These are phyloP conservation scores for Pandemis cinnamomeana DNA, from an alignment of 2,888 invertebrate genomes.

Conservation along the genomic window DNA sequence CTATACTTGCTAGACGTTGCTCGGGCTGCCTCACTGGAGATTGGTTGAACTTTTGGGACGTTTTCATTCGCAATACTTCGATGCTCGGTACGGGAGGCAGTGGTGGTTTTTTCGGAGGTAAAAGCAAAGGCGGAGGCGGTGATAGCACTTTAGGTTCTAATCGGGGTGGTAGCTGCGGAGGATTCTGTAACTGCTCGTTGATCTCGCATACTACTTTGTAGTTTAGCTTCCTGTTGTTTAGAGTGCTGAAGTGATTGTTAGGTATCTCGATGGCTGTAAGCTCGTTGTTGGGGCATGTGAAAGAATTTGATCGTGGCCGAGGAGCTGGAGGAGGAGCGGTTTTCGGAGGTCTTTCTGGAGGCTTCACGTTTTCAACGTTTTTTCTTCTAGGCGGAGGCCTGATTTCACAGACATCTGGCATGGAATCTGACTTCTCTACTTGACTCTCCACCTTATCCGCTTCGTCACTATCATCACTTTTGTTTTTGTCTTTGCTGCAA, in stretches of 20 bases:
- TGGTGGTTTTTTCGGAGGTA: slow-evolving; percentile 89
- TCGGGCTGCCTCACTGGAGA: slow-evolving; percentile 75
- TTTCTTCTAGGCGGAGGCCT: slow-evolving; percentile 87
- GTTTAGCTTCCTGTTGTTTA: slow-evolving; percentile 76
- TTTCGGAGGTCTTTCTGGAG: slow-evolving; percentile 89
- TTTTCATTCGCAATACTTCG: slow-evolving; percentile 85
- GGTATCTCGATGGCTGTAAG: slow-evolving; percentile 74
- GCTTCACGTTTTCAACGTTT: slow-evolving; percentile 81
- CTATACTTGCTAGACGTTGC: slow-evolving; percentile 85
- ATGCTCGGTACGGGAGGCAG: slow-evolving; percentile 88
- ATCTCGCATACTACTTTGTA: slow-evolving; percentile 78
- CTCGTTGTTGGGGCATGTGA: slow-evolving; percentile 77
- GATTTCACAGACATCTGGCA: slow-evolving; percentile 81
- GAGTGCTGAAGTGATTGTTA: slow-evolving; percentile 75
- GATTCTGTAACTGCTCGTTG: slow-evolving; percentile 71
- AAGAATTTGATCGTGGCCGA: slow-evolving; percentile 84
- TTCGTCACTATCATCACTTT: slow-evolving; percentile 80
- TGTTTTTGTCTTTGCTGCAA: slow-evolving; percentile 86
- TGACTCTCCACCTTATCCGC: slow-evolving; percentile 67
- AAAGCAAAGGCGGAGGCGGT: slow-evolving; percentile 81
- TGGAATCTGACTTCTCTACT: slow-evolving; percentile 73
- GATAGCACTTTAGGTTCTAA: slow-evolving; percentile 69
- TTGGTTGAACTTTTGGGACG: slow-evolving; percentile 66
- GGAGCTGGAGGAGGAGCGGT: slow-evolving; percentile 79
- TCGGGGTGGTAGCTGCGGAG: slow-evolving; percentile 84